Evolutionary conservation across 2,797 vertebrate genomes (phyloP).

Genomic region (Adrianichthys oophorus): DNA sequence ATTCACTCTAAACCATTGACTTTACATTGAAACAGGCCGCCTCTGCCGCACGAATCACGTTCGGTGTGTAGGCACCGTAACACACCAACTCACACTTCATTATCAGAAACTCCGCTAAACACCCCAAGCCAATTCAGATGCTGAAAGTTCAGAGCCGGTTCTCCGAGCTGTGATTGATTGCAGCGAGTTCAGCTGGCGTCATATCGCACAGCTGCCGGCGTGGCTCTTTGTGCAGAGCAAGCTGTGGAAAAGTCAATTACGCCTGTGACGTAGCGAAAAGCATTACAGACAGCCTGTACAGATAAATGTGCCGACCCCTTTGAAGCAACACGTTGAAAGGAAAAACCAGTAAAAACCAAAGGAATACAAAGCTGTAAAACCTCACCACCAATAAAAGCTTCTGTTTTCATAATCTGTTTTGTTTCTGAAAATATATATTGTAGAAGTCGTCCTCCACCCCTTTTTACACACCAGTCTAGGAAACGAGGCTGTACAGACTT

Average conservation of each 20-base stretch:
- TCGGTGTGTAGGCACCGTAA: background rate
- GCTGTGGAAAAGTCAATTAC: conserved; percentile 57
- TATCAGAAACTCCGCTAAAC: conserved; percentile 33
- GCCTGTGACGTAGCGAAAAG: conserved; percentile 52
- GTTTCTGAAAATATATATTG: conserved; percentile 74
- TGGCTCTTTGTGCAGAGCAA: conserved; percentile 14
- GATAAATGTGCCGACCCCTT: conserved; percentile 49
- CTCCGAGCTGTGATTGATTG: conserved; percentile 28
- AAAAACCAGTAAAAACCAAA: conserved; percentile 53
- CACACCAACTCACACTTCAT: conserved; percentile 15
- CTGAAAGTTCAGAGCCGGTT: conserved; percentile 28
- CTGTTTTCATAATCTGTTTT: conserved; percentile 67
- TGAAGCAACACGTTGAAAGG: conserved; percentile 37
- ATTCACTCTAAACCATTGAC: too few relatives aligned
- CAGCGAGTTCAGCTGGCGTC: conserved; percentile 41
- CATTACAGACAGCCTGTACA: conserved; percentile 46
- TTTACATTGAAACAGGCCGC: too few relatives aligned
- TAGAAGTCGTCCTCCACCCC: conserved; percentile 52
- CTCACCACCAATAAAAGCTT: conserved; percentile 65
- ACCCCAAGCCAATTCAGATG: conserved; percentile 21
- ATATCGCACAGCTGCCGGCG: conserved; percentile 9
- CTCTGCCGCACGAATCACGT: too few relatives aligned
- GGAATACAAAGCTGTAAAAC: conserved; percentile 73
- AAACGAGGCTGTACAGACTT: conserved; percentile 48
- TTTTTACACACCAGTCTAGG: conserved; percentile 34